A percentile compares a stretch with the other conserved stretches of the same genome.
These are phyloP conservation scores for Prorops nasuta DNA, from an alignment of 1,140 invertebrate species.

Conservation along the genomic window DNA sequence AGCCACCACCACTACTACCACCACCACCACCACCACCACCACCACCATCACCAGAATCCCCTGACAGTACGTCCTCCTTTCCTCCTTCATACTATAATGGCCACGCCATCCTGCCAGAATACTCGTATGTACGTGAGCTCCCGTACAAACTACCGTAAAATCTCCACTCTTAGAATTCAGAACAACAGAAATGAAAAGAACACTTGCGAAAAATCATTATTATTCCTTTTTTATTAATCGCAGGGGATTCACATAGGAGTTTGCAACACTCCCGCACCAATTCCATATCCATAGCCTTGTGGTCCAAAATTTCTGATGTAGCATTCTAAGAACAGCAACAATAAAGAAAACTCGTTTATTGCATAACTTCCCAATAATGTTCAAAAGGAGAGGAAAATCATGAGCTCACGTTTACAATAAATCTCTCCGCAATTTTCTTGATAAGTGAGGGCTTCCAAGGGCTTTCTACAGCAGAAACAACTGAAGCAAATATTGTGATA, in stretches of 20 bases:
- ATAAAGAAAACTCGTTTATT: slow-evolving; percentile 6
- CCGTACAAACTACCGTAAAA: neutral
- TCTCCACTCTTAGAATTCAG: neutral
- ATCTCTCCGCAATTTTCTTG: slow-evolving; percentile 56
- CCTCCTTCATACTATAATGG: neutral
- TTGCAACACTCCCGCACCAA: slow-evolving; percentile 40
- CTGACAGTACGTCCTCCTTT: neutral
- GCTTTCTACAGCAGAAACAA: slow-evolving; percentile 57
- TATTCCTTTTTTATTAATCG: too few relatives aligned
- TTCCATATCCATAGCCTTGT: slow-evolving; percentile 45
- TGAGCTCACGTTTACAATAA: slow-evolving; percentile 56
- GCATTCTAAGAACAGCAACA: slow-evolving; percentile 39
- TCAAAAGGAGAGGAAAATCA: neutral
- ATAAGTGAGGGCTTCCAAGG: slow-evolving; percentile 52
- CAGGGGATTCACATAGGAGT: slow-evolving; percentile 46
- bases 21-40: too few relatives aligned
- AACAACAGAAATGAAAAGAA: neutral
- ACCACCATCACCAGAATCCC: too few relatives aligned
- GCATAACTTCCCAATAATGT: neutral
- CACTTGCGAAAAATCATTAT: neutral
- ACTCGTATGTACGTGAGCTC: neutral
- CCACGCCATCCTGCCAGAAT: too few relatives aligned
- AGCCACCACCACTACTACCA: neutral
- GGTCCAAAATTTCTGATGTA: slow-evolving; percentile 48
- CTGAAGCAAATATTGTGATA: slow-evolving; percentile 58